Evolutionary conservation across 92 coral and sea anemone genomes (phyloP).

Genomic region (Porites divaricata): DNA sequence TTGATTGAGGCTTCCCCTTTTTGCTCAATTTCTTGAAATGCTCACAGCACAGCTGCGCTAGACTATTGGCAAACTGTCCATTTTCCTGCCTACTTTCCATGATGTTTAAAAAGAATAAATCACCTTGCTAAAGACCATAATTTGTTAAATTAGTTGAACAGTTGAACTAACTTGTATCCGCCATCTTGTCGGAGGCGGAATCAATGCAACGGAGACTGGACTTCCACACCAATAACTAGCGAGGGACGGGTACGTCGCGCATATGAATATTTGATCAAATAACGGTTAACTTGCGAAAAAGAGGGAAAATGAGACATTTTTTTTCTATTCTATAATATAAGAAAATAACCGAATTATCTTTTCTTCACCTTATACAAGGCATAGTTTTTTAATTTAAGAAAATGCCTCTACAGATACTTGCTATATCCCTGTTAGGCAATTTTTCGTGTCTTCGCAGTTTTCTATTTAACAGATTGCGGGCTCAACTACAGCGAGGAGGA

Average conservation of each 20-base stretch:
- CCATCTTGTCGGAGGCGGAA: constrained; percentile 55
- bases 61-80: constrained; percentile 62
- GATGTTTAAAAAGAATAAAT: background rate
- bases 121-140: background rate
- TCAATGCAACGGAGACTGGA: constrained; percentile 27
- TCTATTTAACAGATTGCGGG: constrained; percentile 33
- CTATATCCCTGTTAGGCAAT: background rate
- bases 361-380: background rate
- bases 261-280: too few relatives aligned
- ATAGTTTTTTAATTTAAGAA: background rate
- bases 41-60: constrained; percentile 79
- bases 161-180: constrained; percentile 5
- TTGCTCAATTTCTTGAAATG: constrained; percentile 74
- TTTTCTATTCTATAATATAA: too few relatives aligned
- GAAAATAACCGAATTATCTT: background rate
- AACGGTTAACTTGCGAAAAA: too few relatives aligned
- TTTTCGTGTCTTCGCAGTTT: background rate
- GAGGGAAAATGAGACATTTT: too few relatives aligned
- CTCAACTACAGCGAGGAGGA: constrained; percentile 20
- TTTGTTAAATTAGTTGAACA: background rate
- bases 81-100: constrained; percentile 75
- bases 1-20: constrained; percentile 91
- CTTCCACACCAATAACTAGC: background rate
- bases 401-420: background rate
- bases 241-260: background rate